Evolutionary conservation across 2,888 invertebrate genomes (phyloP).

Genomic region (Gasteruption jaculator): DNA sequence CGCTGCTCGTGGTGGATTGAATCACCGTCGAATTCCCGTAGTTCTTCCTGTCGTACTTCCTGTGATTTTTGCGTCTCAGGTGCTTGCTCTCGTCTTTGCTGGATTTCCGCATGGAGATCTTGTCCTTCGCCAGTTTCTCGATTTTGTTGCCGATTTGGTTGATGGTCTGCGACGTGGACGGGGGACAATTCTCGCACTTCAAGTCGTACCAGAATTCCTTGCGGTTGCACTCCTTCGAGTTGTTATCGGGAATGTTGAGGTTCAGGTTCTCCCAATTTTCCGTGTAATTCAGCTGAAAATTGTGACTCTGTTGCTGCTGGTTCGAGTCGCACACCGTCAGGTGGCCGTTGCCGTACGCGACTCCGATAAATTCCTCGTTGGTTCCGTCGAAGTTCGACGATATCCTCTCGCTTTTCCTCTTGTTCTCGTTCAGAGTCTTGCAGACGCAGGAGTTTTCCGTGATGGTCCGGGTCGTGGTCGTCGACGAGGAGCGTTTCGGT

Average conservation of each 20-base stretch:
- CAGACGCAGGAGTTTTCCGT: slow-evolving; percentile 43
- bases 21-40: slow-evolving; percentile 10
- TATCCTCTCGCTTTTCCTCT: slow-evolving; percentile 36
- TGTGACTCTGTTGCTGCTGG: too few relatives aligned
- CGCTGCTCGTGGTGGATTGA: slow-evolving; percentile 35
- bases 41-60: slow-evolving; percentile 35
- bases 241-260: slow-evolving; percentile 41
- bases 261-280: slow-evolving; percentile 50
- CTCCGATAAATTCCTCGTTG: slow-evolving; percentile 47
- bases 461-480: slow-evolving; percentile 26
- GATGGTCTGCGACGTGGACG: slow-evolving; percentile 34
- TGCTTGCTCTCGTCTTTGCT: slow-evolving; percentile 36
- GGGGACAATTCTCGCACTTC: slow-evolving; percentile 41
- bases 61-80: slow-evolving; percentile 36
- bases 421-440: slow-evolving; percentile 27
- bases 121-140: slow-evolving; percentile 37
- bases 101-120: slow-evolving; percentile 26
- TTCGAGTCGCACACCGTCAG: slow-evolving; percentile 45
- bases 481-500: slow-evolving; percentile 35
- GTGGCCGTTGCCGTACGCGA: slow-evolving; percentile 46
- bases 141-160: slow-evolving; percentile 39
- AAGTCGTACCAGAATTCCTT: slow-evolving; percentile 47
- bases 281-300: slow-evolving; percentile 45
- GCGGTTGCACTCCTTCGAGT: too few relatives aligned
- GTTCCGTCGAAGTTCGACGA: slow-evolving; percentile 44